phyloP scores from a whole-genome alignment of 2,888 invertebrate genomes.

The Agrotis clavis region DNA sequence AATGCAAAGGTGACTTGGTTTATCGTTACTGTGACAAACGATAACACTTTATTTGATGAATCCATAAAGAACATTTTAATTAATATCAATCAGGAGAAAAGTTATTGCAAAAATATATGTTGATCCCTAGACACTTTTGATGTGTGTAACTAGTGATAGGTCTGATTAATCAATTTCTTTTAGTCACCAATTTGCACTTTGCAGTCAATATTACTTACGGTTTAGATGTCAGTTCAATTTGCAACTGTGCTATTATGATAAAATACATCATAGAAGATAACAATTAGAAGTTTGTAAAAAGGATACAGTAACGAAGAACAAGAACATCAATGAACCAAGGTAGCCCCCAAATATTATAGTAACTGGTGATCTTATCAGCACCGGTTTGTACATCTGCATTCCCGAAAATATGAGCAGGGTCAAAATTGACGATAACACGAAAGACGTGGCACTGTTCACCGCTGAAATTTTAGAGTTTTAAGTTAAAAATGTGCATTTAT shows the following conservation, averaged over 20 bases:
- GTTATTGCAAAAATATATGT: no score
- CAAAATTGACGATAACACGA: slow-evolving; percentile 95
- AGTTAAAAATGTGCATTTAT: slow-evolving; percentile 29
- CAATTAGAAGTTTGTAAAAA: slow-evolving; percentile 72
- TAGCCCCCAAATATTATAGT: slow-evolving; percentile 97
- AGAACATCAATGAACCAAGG: slow-evolving; percentile 96
- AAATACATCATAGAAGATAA: not conserved
- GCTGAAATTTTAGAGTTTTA: slow-evolving; percentile 88
- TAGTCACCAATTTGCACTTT: not conserved
- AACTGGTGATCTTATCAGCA: slow-evolving; percentile 95
- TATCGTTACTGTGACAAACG: no score
- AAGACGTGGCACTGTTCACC: slow-evolving; percentile 94
- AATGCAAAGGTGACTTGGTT: no score
- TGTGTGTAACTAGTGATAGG: not conserved
- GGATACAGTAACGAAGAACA: slow-evolving; percentile 95
- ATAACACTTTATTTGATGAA: no score
- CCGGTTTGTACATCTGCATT: slow-evolving; percentile 97
- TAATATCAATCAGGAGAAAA: no score
- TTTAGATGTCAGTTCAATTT: not conserved
- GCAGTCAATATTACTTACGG: not conserved
- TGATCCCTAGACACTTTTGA: no score
- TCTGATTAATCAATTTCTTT: not conserved
- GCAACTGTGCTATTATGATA: not conserved
- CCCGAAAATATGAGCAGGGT: slow-evolving; percentile 96
- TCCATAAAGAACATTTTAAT: no score